These are phyloP conservation scores for Lordiphosa clarofinis DNA, from an alignment of 1,140 invertebrate genomes.

Conservation along the genomic window DNA sequence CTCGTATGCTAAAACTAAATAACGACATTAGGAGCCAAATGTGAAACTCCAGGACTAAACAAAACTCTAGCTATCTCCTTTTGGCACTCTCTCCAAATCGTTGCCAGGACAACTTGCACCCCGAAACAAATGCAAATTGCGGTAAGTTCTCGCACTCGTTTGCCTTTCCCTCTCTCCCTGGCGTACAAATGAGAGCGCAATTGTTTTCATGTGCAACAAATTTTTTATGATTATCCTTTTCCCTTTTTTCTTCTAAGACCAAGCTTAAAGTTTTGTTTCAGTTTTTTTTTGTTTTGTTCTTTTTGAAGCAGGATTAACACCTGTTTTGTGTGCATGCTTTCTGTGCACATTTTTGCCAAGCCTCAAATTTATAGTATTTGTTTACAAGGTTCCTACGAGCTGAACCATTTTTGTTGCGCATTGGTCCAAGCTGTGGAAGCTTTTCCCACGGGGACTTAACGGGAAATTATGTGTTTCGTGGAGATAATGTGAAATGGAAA, in stretches of 20 bases:
- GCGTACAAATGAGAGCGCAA: slow-evolving; percentile 63
- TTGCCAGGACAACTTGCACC: slow-evolving; percentile 66
- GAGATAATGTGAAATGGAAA: slow-evolving; percentile 72
- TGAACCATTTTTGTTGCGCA: slow-evolving; percentile 6
- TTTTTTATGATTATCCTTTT: slow-evolving; percentile 55
- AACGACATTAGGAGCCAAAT: slow-evolving; percentile 57
- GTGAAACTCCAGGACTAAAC: slow-evolving; percentile 22
- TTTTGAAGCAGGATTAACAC: slow-evolving; percentile 61
- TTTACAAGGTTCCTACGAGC: slow-evolving; percentile 75
- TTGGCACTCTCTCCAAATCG: slow-evolving; percentile 28
- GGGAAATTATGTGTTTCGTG: slow-evolving; percentile 51
- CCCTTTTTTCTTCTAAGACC: slow-evolving; percentile 1
- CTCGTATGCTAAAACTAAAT: slow-evolving; percentile 76
- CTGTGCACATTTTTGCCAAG: slow-evolving; percentile 49
- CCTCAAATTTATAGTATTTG: slow-evolving; percentile 72
- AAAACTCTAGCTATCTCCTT: slow-evolving; percentile 7
- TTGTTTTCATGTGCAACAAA: slow-evolving; percentile 66
- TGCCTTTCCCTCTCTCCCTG: background rate
- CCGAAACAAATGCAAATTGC: slow-evolving; percentile 67
- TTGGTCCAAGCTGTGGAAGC: slow-evolving; percentile 31
- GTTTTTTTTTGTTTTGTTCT: background rate
- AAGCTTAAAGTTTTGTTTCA: slow-evolving; percentile 3
- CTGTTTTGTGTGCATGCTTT: slow-evolving; percentile 60
- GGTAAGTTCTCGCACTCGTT: slow-evolving; percentile 5
- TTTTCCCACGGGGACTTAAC: slow-evolving; percentile 57